A percentile compares a stretch with the other conserved stretches of the same genome.
Conservation (phyloP, 2,888 invertebrate genomes). For the Lasioglossum leucozonium region DNA sequence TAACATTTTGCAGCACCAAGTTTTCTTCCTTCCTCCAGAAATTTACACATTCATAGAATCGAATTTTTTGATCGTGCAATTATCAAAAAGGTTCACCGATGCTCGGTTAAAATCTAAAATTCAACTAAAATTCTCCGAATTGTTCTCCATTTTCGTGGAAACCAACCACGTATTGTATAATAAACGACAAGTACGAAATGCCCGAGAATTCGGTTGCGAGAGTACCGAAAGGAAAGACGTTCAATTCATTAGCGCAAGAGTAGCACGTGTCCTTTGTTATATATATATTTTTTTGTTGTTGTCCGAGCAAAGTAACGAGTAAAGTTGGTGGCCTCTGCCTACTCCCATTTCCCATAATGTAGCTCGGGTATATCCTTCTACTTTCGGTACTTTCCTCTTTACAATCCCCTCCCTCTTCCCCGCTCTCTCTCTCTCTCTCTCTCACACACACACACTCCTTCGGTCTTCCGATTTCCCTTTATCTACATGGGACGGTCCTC, state of each 20-base stretch:
- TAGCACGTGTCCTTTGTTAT: conserved; percentile 38
- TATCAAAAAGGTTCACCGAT: too few relatives aligned
- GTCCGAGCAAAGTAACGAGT: conserved; percentile 75
- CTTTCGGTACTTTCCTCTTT: conserved; percentile 21
- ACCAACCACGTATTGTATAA: neutral
- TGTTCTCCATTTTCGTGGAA: neutral
- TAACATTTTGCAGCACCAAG: neutral
- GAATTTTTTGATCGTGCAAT: neutral
- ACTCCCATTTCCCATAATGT: conserved; percentile 54
- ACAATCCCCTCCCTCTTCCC: neutral
- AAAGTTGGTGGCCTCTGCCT: conserved; percentile 75
- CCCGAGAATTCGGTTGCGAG: conserved; percentile 12
- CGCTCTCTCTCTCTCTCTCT: neutral
- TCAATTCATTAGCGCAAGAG: conserved; percentile 62
- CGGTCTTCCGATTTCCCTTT: conserved; percentile 26
- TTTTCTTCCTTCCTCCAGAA: too few relatives aligned
- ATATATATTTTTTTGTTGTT: neutral
- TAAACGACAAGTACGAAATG: neutral
- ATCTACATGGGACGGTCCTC: conserved; percentile 8
- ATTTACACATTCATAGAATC: neutral
- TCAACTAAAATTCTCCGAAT: neutral
- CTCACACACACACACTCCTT: neutral
- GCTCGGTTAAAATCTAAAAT: too few relatives aligned
- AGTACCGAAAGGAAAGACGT: conserved; percentile 40
- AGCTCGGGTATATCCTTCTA: conserved; percentile 29